Evolutionary conservation across 1,140 invertebrate genomes (phyloP), one percentile per base, ranked within the genome.

Genomic region (Sitobion miscanthi): DNA sequence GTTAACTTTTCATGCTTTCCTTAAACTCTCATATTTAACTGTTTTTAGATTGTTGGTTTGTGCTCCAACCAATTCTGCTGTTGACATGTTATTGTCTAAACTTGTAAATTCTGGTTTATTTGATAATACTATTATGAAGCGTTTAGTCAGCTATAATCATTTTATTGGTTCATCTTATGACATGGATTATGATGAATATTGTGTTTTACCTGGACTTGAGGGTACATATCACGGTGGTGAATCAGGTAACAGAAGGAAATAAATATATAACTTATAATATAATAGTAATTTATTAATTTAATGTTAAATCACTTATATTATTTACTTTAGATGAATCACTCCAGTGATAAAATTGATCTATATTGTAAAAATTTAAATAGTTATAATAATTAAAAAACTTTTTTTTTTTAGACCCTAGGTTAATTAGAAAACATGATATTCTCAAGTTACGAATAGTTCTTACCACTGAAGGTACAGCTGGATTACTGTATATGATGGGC

Each of bases 401-500:
- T 23, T 45, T 25, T 25, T 45, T 92, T 86, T 86, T 17, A 93
- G 91, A 93, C 86, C 2, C 49, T 45, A 86, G 45, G 20, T 45
- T 85, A 52, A 54, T 93, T 11, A 85, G 8, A 23, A 93, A 93
- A 93, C 85, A 30, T 0, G 91, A 93, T 57, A 93, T 93, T 45
- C 35, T 86, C 3, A 93, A 93, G 23, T 45, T 93, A 54, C n/a
- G 82, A 54, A 42, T 93, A 57, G 82, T 93, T 54, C 42, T 93
- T 8, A 21, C 91, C 23, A 93, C 91, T 9, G 91, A 83, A 54
- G 91, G 91, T 0, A 42, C 96, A 30, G 95, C 98, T 11, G 98
- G 98, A 1, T 95, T 96, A 57, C 95, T 99, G 8, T 96, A 97
- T 94, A 96, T 96, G 77, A 96, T 96, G 96, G 96, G 95, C 9